These are phyloP conservation scores for Chionodraco myersi DNA, from an alignment of 2,113 vertebrate species.

Conservation along the genomic window DNA sequence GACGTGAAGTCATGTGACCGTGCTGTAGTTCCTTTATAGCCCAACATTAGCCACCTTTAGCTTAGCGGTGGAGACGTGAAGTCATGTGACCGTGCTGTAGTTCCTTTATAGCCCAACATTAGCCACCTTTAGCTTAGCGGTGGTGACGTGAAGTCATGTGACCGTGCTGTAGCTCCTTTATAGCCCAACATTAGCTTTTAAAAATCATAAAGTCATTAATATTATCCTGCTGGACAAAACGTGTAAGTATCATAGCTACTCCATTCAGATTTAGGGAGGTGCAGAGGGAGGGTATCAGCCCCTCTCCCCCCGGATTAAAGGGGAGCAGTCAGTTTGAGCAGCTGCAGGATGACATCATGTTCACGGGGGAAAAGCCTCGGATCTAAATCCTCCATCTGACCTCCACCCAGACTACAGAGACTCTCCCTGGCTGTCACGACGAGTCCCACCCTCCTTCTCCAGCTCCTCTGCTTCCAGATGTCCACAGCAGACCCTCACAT, in stretches of 20 bases:
- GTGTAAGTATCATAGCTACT: not conserved
- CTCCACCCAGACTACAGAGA: conserved; percentile 81
- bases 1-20: no score
- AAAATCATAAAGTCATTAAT: no score
- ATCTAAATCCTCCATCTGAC: conserved; percentile 48
- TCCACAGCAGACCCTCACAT: conserved; percentile 39
- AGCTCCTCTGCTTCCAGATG: conserved; percentile 62
- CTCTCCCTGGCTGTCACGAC: conserved; percentile 66
- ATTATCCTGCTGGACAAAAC: not conserved
- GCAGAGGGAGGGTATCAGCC: conserved; percentile 35
- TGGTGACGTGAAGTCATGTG: no score
- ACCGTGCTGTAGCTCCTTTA: no score
- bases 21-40: no score
- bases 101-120: no score
- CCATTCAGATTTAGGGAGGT: conserved; percentile 8
- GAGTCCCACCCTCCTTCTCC: conserved; percentile 42
- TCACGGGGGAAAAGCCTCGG: conserved; percentile 4
- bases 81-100: no score
- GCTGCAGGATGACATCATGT: conserved; percentile 69
- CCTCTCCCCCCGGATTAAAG: conserved; percentile 45
- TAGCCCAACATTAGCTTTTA: no score
- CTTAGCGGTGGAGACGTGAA: no score
- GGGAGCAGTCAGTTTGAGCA: conserved; percentile 32
- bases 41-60: no score
- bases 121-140: no score